Evolutionary conservation across 1,140 invertebrate genomes (phyloP), one percentile per base, ranked within the genome.

Genomic region (Phortica variegata): DNA sequence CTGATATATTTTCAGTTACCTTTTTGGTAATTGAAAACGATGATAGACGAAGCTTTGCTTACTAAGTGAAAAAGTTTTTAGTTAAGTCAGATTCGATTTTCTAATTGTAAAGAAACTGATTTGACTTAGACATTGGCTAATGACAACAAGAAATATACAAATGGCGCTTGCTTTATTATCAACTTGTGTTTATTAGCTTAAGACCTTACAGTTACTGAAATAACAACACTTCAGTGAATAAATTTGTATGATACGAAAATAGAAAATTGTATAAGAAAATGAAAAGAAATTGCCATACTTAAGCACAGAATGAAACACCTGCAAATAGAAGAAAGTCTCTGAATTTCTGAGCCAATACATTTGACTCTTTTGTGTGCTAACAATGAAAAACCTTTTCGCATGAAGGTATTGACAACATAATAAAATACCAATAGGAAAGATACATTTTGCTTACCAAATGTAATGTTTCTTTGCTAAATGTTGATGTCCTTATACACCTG

Each of bases 401-500:
- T 43, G 32, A 43, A 33, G 16, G 23, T 16, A 15, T 7, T 16
- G 10, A 18, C 31, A 19, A 51, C 26, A 36, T 52, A 41, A 40
- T 45, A 50, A 38, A 37, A 32, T 50, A 57, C 56, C 54, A 56
- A 57, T 56, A 37, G 54, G 18, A 29, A 46, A 52, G 50, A 51
- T 57, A 45, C 53, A 52, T 57, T 45, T 57, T 40, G 54, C 39
- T 12, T 29, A 7, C 26, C 44, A 52, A 56, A 43, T 48, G 53
- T 19, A 49, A 44, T 39, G 49, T 56, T 66, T 68, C 63, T 66
- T 68, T 66, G 68, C 63, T 68, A 65, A 65, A 29, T 32, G 33
- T 58, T 48, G 40, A 21, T 34, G 16, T 36, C 3, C 46, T 15
- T 41, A 37, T 26, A 17, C 38, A 23, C 7, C 44, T 13, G 8